Conservation (phyloP, 2,113 vertebrate genomes). For the Gallinago paraguaiae region DNA sequence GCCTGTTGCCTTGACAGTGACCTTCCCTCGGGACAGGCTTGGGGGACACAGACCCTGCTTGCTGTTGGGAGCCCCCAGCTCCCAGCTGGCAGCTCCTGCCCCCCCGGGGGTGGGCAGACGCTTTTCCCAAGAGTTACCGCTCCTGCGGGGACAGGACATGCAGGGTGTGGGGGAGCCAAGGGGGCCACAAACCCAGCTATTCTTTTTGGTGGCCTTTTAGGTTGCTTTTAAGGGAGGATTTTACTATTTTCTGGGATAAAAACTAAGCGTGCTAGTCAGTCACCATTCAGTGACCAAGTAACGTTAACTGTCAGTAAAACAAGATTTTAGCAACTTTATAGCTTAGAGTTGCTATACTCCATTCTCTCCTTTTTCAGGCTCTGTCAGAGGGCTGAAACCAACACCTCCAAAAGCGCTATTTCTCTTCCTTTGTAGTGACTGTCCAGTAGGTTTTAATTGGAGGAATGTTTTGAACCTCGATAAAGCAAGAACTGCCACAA, state of each 20-base stretch:
- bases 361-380: neutral
- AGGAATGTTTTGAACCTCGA: neutral
- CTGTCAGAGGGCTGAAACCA: neutral
- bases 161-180: fast-evolving
- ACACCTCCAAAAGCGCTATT: neutral
- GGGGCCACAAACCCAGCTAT: neutral
- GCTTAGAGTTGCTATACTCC: neutral
- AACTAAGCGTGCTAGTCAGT: neutral
- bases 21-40: fast-evolving
- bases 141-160: neutral
- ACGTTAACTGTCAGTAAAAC: fast-evolving
- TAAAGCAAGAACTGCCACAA: neutral
- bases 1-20: neutral
- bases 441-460: neutral
- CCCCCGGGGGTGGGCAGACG: neutral
- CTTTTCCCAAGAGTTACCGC: fast-evolving
- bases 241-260: neutral
- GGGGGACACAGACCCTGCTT: fast-evolving
- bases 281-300: neutral
- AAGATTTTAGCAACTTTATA: neutral
- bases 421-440: neutral
- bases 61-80: fast-evolving
- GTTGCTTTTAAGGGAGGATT: neutral
- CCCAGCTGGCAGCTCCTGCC: neutral
- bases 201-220: neutral